Conservation (phyloP, 2,888 invertebrate genomes). For the Sturmia bella region DNA sequence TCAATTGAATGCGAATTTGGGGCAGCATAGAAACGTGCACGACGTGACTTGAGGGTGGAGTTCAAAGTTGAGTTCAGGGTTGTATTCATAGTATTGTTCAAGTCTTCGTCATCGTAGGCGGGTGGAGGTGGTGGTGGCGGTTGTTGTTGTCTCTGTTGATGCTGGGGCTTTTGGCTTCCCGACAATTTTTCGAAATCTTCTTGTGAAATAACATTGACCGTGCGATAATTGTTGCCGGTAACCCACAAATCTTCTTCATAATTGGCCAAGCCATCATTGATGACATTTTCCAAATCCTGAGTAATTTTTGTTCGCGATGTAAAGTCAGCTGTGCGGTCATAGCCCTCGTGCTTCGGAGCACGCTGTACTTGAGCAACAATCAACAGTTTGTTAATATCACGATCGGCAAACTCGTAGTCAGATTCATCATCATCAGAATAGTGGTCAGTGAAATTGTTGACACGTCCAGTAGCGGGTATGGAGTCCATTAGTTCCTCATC, state of each 20-base stretch:
- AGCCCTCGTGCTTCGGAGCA: constrained; percentile 91
- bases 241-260: constrained; percentile 98
- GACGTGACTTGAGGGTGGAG: constrained; percentile 81
- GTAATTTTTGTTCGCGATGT: constrained; percentile 95
- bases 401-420: constrained; percentile 94
- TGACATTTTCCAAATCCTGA: constrained; percentile 96
- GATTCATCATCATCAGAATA: constrained; percentile 91
- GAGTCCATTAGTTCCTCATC: constrained; percentile 95
- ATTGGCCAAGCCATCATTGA: constrained; percentile 97
- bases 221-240: constrained; percentile 86
- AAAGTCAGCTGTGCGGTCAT: constrained; percentile 95
- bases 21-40: constrained; percentile 96
- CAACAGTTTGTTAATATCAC: constrained; percentile 95
- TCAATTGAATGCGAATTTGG: constrained; percentile 88
- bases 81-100: constrained; percentile 71
- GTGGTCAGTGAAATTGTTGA: constrained; percentile 89
- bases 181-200: constrained; percentile 92
- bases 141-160: constrained; percentile 87
- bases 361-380: constrained; percentile 93
- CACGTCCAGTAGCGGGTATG: constrained; percentile 87
- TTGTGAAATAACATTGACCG: constrained; percentile 93
- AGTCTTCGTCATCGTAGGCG: constrained; percentile 83
- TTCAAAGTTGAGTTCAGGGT: constrained; percentile 77
- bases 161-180: constrained; percentile 82
- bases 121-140: constrained; percentile 93